Evolutionary conservation across 2,113 vertebrate genomes (phyloP).

Genomic region (Tamias sibiricus): DNA sequence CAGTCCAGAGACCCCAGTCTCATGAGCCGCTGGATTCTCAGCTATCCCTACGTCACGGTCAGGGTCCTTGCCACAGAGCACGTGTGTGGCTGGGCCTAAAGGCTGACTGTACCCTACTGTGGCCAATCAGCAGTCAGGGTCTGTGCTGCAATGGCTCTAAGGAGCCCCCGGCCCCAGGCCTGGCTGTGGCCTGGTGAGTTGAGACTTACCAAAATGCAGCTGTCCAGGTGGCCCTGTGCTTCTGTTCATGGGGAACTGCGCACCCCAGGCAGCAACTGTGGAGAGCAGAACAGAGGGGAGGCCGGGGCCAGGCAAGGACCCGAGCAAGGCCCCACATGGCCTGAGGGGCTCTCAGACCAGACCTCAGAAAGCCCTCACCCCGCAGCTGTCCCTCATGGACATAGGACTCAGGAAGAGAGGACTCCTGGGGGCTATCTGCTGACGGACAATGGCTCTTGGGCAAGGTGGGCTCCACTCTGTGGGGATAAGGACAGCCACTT

Average conservation of each 20-base stretch:
- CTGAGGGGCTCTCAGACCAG: neutral
- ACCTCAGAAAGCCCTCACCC: neutral
- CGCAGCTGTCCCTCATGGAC: neutral
- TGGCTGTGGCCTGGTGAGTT: neutral
- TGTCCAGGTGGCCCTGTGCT: conserved; percentile 74
- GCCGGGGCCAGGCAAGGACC: neutral
- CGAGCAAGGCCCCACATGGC: accelerated
- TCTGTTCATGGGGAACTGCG: conserved; percentile 79
- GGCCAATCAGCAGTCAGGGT: neutral
- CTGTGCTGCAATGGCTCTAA: accelerated
- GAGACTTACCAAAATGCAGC: conserved; percentile 81
- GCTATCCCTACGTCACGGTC: neutral
- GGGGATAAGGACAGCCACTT: neutral
- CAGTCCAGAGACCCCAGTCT: neutral
- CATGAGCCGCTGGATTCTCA: neutral
- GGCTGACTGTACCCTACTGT: neutral
- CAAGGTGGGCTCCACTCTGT: accelerated
- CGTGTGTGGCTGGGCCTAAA: no score
- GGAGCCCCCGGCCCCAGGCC: neutral
- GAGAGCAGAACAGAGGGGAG: neutral
- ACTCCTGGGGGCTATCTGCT: no score
- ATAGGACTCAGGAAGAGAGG: neutral
- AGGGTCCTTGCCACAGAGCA: neutral
- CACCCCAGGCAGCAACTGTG: conserved; percentile 73
- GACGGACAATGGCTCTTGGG: neutral